Evolutionary conservation across 2,888 invertebrate species (phyloP).

Genomic region (Conus canariensis): DNA sequence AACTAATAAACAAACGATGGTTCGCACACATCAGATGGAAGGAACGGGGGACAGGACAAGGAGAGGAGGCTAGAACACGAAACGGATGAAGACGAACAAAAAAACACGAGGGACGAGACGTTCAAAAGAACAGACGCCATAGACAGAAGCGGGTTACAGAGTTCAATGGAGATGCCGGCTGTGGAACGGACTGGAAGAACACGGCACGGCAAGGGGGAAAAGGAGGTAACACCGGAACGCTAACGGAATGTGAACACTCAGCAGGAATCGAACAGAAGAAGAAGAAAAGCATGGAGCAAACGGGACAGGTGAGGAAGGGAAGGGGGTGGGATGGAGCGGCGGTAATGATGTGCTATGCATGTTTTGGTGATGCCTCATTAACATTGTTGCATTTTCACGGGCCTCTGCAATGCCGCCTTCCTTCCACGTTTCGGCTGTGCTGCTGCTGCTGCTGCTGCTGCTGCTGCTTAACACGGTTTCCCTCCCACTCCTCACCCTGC

Average conservation of each 20-base stretch:
- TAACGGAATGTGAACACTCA: constrained; percentile 12
- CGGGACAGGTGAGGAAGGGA: not conserved
- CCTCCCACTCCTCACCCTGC: not conserved
- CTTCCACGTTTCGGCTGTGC: not conserved
- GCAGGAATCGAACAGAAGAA: not conserved
- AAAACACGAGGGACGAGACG: not conserved
- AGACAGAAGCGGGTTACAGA: not conserved
- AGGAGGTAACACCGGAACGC: not conserved
- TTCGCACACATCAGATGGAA: too few species aligned
- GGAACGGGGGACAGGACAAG: too few species aligned
- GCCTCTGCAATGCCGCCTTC: not conserved
- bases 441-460: too few species aligned
- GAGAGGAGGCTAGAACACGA: not conserved
- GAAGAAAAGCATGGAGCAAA: not conserved
- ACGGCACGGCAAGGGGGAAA: not conserved
- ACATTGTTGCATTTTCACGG: not conserved
- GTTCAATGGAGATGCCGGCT: not conserved
- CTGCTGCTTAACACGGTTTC: not conserved
- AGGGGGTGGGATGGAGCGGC: not conserved
- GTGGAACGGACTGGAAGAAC: not conserved
- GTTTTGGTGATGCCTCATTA: constrained; percentile 8
- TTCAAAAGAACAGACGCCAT: not conserved
- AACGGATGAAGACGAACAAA: not conserved
- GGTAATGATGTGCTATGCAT: not conserved
- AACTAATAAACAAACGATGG: too few species aligned